Evolutionary conservation across 2,797 vertebrate genomes (phyloP).

Genomic region (Urocyon cinereoargenteus): DNA sequence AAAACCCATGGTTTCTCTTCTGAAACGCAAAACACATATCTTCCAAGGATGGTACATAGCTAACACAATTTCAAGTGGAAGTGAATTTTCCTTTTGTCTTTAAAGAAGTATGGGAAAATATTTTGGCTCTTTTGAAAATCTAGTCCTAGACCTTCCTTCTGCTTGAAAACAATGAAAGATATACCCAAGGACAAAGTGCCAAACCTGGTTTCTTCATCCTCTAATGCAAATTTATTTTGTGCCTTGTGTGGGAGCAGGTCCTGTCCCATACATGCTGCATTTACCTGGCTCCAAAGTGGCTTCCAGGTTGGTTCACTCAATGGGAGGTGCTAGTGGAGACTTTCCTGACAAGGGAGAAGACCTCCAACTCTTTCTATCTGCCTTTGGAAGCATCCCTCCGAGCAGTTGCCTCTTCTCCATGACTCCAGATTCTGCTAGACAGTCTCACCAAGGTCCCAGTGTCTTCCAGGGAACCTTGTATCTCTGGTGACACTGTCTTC

Average conservation of each 20-base stretch:
- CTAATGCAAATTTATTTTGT: background rate
- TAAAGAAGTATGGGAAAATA: background rate
- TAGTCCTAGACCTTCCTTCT: background rate
- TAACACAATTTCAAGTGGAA: no score
- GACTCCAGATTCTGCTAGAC: background rate
- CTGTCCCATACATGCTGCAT: background rate
- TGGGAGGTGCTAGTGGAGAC: no score
- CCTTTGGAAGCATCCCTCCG: background rate
- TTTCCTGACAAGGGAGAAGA: background rate
- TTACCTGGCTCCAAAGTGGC: background rate
- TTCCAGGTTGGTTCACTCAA: background rate
- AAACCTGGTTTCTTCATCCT: background rate
- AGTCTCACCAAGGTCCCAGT: background rate
- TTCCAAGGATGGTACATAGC: no score
- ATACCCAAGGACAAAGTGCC: accelerated
- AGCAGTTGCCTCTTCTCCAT: background rate
- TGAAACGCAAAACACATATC: no score
- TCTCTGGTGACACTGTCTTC: no score
- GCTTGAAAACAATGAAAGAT: background rate
- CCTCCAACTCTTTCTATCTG: background rate
- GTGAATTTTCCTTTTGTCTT: background rate
- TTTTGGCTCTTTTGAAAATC: background rate
- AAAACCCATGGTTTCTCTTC: background rate
- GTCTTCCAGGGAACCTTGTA: no score
- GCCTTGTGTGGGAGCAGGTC: background rate